These are phyloP conservation scores for Graptemys geographica DNA, from an alignment of 2,797 vertebrate genomes.

Conservation along the genomic window DNA sequence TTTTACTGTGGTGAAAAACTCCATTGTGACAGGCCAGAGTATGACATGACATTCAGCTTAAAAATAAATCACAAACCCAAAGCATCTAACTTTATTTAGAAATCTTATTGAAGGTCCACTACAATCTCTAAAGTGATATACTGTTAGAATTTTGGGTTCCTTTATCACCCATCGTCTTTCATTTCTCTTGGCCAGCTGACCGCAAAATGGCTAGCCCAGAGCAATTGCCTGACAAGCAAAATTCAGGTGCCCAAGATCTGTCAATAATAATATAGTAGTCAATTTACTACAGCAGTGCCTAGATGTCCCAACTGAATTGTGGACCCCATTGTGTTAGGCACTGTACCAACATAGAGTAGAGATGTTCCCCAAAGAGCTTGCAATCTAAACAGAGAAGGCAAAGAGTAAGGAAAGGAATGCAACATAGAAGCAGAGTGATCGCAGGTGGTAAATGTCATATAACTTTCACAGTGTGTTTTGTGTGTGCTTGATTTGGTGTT, in stretches of 20 bases:
- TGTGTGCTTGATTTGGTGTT: not conserved
- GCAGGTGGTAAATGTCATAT: not conserved
- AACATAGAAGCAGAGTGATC: not conserved
- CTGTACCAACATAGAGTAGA: not conserved
- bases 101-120: not conserved
- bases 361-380: not conserved
- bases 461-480: not conserved
- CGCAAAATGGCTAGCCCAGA: not conserved
- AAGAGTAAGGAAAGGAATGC: not conserved
- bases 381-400: not conserved
- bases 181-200: not conserved
- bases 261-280: not conserved
- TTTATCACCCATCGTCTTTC: not conserved
- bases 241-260: not conserved
- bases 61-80: not conserved
- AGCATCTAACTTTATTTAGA: not conserved
- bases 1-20: not conserved
- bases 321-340: not conserved
- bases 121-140: not conserved
- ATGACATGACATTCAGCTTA: not conserved
- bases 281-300: not conserved
- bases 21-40: not conserved
- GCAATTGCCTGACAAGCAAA: not conserved
- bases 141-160: not conserved
- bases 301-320: not conserved